phyloP scores from a whole-genome alignment of 2,888 invertebrate species.

The Pollenia griseotomentosa region DNA sequence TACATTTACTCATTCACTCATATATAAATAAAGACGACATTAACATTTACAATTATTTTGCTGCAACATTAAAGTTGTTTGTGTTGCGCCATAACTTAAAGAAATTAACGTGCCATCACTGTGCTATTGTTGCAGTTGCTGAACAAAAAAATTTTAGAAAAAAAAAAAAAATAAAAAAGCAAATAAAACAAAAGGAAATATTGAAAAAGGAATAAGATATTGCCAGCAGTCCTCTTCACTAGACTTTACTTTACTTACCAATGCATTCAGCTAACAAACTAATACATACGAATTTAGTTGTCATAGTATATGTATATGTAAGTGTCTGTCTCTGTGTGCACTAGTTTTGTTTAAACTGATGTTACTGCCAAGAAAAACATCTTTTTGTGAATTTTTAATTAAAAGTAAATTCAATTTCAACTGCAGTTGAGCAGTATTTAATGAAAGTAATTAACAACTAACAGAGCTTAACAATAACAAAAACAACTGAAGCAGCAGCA shows the following conservation, averaged over 20 bases:
- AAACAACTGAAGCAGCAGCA: conserved; percentile 27
- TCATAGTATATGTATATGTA: conserved; percentile 10
- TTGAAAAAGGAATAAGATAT: conserved; percentile 39
- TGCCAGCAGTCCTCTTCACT: conserved; percentile 17
- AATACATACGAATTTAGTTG: conserved; percentile 17
- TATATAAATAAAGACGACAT: neutral
- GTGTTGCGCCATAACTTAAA: conserved; percentile 67
- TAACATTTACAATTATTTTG: conserved; percentile 53
- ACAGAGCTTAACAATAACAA: conserved; percentile 67
- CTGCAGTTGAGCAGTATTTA: conserved; percentile 75
- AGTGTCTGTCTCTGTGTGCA: conserved; percentile 4
- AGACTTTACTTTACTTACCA: conserved; percentile 61
- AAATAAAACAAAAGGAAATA: conserved; percentile 31
- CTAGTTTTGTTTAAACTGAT: conserved; percentile 70
- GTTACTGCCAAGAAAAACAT: conserved; percentile 76
- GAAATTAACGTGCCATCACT: conserved; percentile 71
- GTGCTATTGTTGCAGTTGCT: conserved; percentile 64
- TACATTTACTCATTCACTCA: neutral
- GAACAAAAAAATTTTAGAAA: conserved; percentile 5
- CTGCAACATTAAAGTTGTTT: conserved; percentile 46
- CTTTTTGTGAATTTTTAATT: conserved; percentile 77
- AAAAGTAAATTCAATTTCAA: conserved; percentile 77
- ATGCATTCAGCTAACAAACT: conserved; percentile 20
- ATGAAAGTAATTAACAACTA: conserved; percentile 76
- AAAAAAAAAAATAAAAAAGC: neutral